These are phyloP conservation scores for Tetramorium bicarinatum DNA, from an alignment of 2,888 invertebrate genomes.

Conservation along the genomic window DNA sequence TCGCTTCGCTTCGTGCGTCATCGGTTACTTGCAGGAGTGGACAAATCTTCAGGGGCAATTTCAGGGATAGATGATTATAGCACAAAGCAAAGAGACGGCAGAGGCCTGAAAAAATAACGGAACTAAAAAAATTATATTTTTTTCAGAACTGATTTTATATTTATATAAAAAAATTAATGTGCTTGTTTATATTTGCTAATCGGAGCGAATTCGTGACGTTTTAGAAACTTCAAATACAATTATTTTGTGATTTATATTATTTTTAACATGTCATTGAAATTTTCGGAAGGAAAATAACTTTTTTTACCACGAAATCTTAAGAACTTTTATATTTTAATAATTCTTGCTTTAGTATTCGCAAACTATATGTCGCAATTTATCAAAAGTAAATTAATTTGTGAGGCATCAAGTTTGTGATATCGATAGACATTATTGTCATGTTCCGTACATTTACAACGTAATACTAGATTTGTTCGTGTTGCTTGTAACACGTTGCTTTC, in stretches of 20 bases:
- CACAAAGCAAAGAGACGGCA: not conserved
- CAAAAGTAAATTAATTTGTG: not conserved
- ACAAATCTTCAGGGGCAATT: not conserved
- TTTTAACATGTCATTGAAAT: not conserved
- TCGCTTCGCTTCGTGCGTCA: conserved; percentile 59
- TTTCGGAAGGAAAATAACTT: not conserved
- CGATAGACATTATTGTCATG: too few relatives aligned
- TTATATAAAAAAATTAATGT: not conserved
- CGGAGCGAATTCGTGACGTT: not conserved
- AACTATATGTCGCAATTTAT: not conserved
- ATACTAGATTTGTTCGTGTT: too few relatives aligned
- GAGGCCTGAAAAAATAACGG: not conserved
- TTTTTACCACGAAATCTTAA: not conserved
- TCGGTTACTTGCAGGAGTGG: conserved; percentile 54
- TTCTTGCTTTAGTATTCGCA: not conserved
- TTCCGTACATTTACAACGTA: too few relatives aligned
- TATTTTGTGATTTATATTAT: not conserved
- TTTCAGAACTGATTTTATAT: not conserved
- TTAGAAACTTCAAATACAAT: not conserved
- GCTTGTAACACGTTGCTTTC: too few relatives aligned
- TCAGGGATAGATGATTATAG: not conserved
- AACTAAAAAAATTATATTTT: not conserved
- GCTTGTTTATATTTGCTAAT: not conserved
- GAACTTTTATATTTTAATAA: not conserved
- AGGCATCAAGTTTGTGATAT: not conserved